A percentile compares a stretch with the other conserved stretches of the same genome.
phyloP scores from a whole-genome alignment of 2,888 invertebrate genomes.

The Rambutsinella grinnellia region DNA sequence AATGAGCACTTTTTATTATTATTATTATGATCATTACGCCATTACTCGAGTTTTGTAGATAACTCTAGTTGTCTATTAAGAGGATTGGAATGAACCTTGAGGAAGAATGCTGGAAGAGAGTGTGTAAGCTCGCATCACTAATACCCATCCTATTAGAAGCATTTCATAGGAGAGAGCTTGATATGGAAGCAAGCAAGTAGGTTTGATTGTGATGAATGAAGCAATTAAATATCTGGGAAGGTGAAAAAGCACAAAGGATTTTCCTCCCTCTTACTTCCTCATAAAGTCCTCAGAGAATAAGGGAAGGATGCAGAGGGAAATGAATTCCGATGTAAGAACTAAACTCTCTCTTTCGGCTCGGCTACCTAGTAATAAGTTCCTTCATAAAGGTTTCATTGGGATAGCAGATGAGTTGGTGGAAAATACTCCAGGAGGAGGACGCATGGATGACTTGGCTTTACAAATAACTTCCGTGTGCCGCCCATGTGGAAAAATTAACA shows the following conservation, averaged over 20 bases:
- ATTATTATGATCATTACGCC: no score
- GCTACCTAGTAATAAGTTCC: neutral
- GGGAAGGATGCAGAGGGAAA: conserved; percentile 7
- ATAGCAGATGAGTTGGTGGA: conserved; percentile 19
- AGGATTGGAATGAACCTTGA: no score
- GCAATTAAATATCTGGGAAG: conserved; percentile 54
- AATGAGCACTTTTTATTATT: no score
- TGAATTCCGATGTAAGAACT: neutral
- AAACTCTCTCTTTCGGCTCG: neutral
- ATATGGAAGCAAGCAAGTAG: conserved; percentile 42
- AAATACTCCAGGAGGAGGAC: conserved; percentile 9
- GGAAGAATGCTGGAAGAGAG: no score
- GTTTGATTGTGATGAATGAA: conserved; percentile 54
- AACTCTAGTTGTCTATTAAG: no score
- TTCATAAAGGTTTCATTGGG: conserved; percentile 10
- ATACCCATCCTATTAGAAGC: conserved; percentile 29
- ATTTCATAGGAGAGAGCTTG: conserved; percentile 26
- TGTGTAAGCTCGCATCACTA: no score
- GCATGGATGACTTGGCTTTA: conserved; percentile 27
- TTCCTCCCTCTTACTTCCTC: conserved; percentile 40
- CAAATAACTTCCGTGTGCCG: no score
- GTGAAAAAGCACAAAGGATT: conserved; percentile 55
- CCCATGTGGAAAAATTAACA: no score
- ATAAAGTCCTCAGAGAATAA: conserved; percentile 24
- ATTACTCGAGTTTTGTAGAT: no score